Conservation (phyloP, 2,797 vertebrate species). For the Tragopan temminckii region DNA sequence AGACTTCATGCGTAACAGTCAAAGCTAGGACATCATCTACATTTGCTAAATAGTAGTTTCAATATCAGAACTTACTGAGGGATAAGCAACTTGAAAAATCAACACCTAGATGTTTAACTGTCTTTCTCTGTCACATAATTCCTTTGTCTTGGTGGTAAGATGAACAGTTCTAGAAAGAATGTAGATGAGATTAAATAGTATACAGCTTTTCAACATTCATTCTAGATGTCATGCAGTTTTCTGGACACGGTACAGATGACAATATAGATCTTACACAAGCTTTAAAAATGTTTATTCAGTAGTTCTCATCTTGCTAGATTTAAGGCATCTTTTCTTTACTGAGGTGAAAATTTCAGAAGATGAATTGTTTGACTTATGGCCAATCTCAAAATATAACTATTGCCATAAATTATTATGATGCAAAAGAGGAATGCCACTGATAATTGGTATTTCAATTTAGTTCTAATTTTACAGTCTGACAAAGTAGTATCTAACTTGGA, state of each 20-base stretch:
- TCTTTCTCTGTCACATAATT: not conserved
- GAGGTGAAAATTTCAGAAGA: not conserved
- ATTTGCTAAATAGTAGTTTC: not conserved
- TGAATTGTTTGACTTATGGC: not conserved
- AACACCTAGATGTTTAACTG: not conserved
- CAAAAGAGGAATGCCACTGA: not conserved
- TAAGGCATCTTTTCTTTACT: not conserved
- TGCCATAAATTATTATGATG: not conserved
- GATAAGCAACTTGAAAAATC: not conserved
- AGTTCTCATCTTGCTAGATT: not conserved
- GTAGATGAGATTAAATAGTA: not conserved
- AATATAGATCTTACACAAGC: not conserved
- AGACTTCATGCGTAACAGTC: fast-evolving
- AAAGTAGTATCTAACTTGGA: not conserved
- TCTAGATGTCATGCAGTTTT: not conserved
- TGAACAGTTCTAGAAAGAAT: not conserved
- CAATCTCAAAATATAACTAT: not conserved
- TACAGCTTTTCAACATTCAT: not conserved
- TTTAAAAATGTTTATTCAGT: not conserved
- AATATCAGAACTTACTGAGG: not conserved
- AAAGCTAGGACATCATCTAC: not conserved
- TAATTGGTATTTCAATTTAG: not conserved
- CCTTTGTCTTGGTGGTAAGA: not conserved
- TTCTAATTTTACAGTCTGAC: conserved; percentile 16
- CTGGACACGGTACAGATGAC: not conserved